phyloP scores from a whole-genome alignment of 2,888 invertebrate genomes.

The Nezara viridula region DNA sequence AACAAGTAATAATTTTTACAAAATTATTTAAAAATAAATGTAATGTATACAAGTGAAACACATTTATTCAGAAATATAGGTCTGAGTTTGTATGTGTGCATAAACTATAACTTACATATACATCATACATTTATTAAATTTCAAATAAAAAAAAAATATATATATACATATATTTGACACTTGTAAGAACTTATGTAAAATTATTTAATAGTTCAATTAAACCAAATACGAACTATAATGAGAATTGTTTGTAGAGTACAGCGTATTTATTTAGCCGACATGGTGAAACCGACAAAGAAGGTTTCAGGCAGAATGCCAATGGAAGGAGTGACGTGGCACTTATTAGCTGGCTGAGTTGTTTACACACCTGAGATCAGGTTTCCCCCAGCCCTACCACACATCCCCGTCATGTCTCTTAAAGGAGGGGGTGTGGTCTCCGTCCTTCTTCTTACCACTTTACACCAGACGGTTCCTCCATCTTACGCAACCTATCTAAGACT shows the following conservation, averaged over 20 bases:
- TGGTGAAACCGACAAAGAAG: not conserved
- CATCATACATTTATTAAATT: not conserved
- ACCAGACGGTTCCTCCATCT: not conserved
- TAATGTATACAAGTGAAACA: not conserved
- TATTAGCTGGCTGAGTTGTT: not conserved
- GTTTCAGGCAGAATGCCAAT: conserved; percentile 23
- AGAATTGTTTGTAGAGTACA: too few relatives aligned
- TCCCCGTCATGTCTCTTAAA: not conserved
- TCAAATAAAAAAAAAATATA: too few relatives aligned
- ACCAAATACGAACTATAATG: too few relatives aligned
- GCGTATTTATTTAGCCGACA: not conserved
- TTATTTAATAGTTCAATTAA: too few relatives aligned
- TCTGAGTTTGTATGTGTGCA: not conserved
- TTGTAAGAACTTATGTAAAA: too few relatives aligned
- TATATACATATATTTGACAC: too few relatives aligned
- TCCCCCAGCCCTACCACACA: not conserved
- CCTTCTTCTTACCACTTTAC: not conserved
- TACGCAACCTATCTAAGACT: not conserved
- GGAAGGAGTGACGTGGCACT: not conserved
- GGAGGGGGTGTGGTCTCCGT: conserved; percentile 10
- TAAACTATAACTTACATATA: not conserved
- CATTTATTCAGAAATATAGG: not conserved
- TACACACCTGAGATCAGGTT: not conserved
- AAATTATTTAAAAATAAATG: not conserved
- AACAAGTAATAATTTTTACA: not conserved